Evolutionary conservation across 2,797 vertebrate species (phyloP).

Genomic region (Taeniopygia guttata): DNA sequence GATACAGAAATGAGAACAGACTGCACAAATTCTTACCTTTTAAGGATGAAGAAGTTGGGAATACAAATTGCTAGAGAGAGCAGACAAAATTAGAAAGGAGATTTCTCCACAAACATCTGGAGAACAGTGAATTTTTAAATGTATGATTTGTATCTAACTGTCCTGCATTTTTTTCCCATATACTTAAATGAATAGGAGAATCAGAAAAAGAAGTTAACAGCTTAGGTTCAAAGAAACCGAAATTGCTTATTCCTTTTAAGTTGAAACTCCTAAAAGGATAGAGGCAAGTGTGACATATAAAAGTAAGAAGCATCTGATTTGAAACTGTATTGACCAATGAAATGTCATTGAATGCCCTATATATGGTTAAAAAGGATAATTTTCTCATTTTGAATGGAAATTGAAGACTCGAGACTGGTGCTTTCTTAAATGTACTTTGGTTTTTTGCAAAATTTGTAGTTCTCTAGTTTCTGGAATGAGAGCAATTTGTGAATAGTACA

Average conservation of each 20-base stretch:
- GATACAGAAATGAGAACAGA: not conserved
- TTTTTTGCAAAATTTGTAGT: not conserved
- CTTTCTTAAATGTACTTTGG: not conserved
- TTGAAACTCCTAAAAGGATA: conserved; percentile 23
- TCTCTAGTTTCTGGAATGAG: not conserved
- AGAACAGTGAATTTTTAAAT: conserved; percentile 6
- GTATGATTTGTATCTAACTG: not conserved
- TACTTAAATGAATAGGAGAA: conserved; percentile 44
- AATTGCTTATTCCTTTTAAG: conserved; percentile 7
- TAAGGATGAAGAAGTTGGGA: not conserved
- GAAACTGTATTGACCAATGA: not conserved
- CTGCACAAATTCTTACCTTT: not conserved
- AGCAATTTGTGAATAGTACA: not conserved
- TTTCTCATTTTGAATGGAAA: not conserved
- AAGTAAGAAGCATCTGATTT: not conserved
- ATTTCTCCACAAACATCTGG: not conserved
- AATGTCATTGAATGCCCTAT: not conserved
- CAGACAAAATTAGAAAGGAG: not conserved
- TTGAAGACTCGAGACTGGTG: not conserved
- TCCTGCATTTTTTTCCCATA: not conserved
- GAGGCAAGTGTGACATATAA: not conserved
- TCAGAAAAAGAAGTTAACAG: conserved; percentile 39
- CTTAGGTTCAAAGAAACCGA: not conserved
- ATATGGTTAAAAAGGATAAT: not conserved
- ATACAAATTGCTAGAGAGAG: not conserved